Evolutionary conservation across 2,888 invertebrate genomes (phyloP), one percentile per base, ranked within the genome.

Genomic region (Plebejus melissa): DNA sequence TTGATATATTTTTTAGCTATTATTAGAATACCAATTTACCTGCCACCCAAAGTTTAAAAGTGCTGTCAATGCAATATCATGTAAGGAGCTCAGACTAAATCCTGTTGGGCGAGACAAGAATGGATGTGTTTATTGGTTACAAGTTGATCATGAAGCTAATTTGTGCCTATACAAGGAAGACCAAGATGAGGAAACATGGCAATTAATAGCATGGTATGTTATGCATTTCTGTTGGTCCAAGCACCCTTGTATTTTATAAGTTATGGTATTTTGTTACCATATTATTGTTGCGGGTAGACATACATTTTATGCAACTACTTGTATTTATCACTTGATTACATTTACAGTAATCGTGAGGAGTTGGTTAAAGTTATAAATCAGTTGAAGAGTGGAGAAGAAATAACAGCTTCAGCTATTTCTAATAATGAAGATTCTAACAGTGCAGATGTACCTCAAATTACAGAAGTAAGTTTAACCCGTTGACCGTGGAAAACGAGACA

Each of bases 161-260:
- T 94, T 99, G 78, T 95, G 98, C 79, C 95, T 99, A 72, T 99
- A 98, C 89, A 96, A 97, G 84, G 99, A 99, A 90, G 98, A 99
- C 85, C 95, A 97, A 80, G 99, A 99, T 89, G 99, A 99, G 86
- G 98, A 99, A 87, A 97, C 97, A 16, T 99, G 98, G 98, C 96
- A 97, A 85, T 94, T 98, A 71, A 97, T 99, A 78, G 98, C 98
- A 78, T 97, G 95, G 97, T 97, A 78, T 69, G 74, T 71, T 28
- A 77, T 28, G 13, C 4, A 22, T 41, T 36, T 28, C 13, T 70
- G 60, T 28, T 76, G 32, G 16, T 5, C 36, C 32, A 5, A 65
- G 65, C 13, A 65, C 4, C 9, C 28, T 11, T 65, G 28, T 4
- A 28, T 65, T 65, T 58, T 58, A 9, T 22, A 7, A 58, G 22